A percentile compares a stretch with the other conserved stretches of the same genome.
These are phyloP conservation scores for Meiosimyza platycephala DNA, from an alignment of 2,888 invertebrate species.

Conservation along the genomic window DNA sequence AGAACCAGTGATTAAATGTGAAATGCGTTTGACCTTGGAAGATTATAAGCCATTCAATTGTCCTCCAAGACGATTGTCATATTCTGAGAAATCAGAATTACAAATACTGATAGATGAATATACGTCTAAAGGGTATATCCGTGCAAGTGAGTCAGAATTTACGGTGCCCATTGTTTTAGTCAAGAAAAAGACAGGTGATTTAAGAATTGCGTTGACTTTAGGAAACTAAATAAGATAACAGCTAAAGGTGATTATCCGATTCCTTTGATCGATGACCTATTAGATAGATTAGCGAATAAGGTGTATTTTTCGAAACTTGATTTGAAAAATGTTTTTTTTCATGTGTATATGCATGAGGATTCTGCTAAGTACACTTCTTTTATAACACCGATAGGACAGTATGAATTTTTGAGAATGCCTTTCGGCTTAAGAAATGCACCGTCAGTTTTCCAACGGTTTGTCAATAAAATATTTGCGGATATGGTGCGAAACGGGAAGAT, in stretches of 20 bases:
- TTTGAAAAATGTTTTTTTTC: conserved; percentile 30
- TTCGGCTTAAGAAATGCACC: conserved; percentile 13
- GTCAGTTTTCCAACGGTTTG: neutral
- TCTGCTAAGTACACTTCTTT: conserved; percentile 32
- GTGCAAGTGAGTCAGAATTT: conserved; percentile 39
- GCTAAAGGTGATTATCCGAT: conserved; percentile 38
- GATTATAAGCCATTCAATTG: conserved; percentile 36
- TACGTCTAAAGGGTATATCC: conserved; percentile 22
- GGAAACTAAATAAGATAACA: conserved; percentile 34
- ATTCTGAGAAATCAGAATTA: conserved; percentile 33
- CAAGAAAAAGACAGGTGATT: conserved; percentile 30
- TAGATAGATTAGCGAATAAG: conserved; percentile 33
- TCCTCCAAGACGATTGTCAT: conserved; percentile 34
- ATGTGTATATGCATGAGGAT: conserved; percentile 35
- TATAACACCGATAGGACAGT: conserved; percentile 28
- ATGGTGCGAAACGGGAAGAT: conserved; percentile 19
- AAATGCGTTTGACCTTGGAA: conserved; percentile 29
- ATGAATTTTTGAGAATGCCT: conserved; percentile 28
- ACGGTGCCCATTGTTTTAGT: conserved; percentile 35
- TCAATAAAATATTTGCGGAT: conserved; percentile 29
- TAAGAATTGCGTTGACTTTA: conserved; percentile 36
- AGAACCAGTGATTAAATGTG: conserved; percentile 20
- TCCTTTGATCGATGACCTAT: conserved; percentile 37
- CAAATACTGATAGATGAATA: conserved; percentile 39
- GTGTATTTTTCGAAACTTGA: conserved; percentile 29